Evolutionary conservation across 2,113 vertebrate genomes (phyloP), one percentile per base, ranked within the genome.

Genomic region (Ochotona curzoniae): DNA sequence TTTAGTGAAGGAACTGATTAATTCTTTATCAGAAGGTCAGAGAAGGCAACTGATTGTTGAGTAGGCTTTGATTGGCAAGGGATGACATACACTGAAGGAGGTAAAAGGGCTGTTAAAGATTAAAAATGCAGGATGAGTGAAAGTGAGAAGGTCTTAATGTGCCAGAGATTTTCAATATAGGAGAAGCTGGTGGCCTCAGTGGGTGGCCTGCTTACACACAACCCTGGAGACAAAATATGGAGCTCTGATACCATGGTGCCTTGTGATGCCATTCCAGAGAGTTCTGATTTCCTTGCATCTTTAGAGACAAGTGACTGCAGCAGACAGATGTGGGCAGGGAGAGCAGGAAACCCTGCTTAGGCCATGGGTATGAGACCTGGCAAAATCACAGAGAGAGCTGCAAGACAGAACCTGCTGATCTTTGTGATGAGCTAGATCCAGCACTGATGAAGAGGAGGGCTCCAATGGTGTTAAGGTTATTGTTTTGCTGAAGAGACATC

Each of bases 31-130:
- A 17, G 14, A 5, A 38, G 28, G 66, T 88, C 84, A 94, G 60
- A 61, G 7, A 93, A 79, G 61, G 23, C 57, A 13, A 11, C 7
- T 28, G 44, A 80, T 87, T 47, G 17, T 18, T 49, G 80, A 49
- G 75, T 75, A 67, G 44, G 70, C 12, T 88, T 88, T 92, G 78
- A 87, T n/a, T 90, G 57, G n/a, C 54, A 93, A 66, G 26, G 44
- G 8, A 4, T 81, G 78, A 93, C 78, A 78, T 21, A 12, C 7
- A 73, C 49, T 60, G 75, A 70, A 82, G 17, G 32, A 87, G 54
- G 38, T 86, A 4, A 84, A 63, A 81, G 80, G 71, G 49, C 44
- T 89, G 9, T 51, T 38, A 38, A 60, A 80, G 54, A 17, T 75
- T 75, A 61, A 71, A 71, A 92, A 90, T 35, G 13, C 38, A 78